Base-by-base conservation (phyloP, 2,113 vertebrate genomes). In the Casuarius casuarius region DNA sequence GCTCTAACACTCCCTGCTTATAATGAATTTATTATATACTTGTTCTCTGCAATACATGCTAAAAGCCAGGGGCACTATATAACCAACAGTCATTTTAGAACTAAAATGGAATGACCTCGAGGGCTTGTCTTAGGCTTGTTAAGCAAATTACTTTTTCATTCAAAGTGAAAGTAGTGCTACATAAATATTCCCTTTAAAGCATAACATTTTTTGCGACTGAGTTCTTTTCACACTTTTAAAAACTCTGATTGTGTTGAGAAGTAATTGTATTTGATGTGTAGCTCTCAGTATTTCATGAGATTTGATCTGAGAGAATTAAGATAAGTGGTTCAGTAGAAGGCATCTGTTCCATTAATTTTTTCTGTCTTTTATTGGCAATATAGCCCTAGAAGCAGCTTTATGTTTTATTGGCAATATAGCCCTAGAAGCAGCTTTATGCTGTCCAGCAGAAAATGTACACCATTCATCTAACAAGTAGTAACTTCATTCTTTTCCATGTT, bases 161-260 rank as follows among this genome's bases (percentile, higher is more conserved):
- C 44, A 44, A 83, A 79, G 54, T 68, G 44, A 80, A 62, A 44
- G 22, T 21, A 85, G 67, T 88, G 77, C 94, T 89, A 82, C 88
- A 85, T 80, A 91, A 95, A 90, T 83, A 89, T 52, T 70, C 72
- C 87, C 38, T 92, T 83, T 48, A n/a, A 91, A 91, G 54, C 28
- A 33, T 26, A 18, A 61, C 31, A 9, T 22, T 33, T 92, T 93
- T 87, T 63, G 26, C 61, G 77, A 62, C 74, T 77, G 71, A 89
- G 44, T 62, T 92, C 18, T 93, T 92, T 77, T 87, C 80, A 70
- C 89, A n/a, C 54, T 90, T 84, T 66, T 89, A 73, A 82, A 76
- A 94, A 28, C 38, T 76, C 76, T 40, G 78, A 83, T 73, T 72
- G 58, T 81, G 79, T 58, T 68, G 61, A 78, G 58, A 9, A 33